phyloP scores from a whole-genome alignment of 2,113 vertebrate species.

The Prietella phreatophila region DNA sequence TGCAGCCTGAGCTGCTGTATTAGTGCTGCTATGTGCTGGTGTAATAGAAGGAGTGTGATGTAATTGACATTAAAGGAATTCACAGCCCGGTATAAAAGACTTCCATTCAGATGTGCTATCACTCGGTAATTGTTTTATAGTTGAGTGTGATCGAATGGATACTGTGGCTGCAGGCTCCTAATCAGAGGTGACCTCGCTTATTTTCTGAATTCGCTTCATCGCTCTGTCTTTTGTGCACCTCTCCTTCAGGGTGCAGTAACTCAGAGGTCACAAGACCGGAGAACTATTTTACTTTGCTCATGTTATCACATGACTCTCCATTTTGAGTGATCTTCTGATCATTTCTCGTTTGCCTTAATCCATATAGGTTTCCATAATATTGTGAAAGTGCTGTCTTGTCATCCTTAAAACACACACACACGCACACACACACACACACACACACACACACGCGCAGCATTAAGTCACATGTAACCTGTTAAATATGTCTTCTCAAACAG shows the following conservation, averaged over 20 bases:
- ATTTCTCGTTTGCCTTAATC: constrained; percentile 50
- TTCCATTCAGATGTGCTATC: constrained; percentile 20
- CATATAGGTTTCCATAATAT: constrained; percentile 37
- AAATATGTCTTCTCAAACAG: neutral
- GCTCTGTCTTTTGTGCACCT: neutral
- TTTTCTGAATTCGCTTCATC: constrained; percentile 8
- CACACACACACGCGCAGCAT: neutral
- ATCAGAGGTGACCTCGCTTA: constrained; percentile 23
- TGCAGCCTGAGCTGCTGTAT: constrained; percentile 28
- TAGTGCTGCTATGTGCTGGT: constrained; percentile 15
- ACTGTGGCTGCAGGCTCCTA: neutral
- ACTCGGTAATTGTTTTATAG: constrained; percentile 26
- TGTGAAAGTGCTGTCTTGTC: neutral
- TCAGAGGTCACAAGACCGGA: constrained; percentile 69
- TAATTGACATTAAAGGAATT: constrained; percentile 33
- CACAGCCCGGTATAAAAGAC: constrained; percentile 10
- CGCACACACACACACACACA: neutral
- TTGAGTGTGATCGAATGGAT: constrained; percentile 27
- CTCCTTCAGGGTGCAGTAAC: constrained; percentile 50
- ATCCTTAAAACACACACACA: neutral
- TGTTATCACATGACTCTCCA: constrained; percentile 65
- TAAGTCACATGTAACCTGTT: neutral
- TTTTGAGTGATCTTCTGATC: constrained; percentile 42
- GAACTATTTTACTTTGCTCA: constrained; percentile 41
- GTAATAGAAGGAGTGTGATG: constrained; percentile 26